Base-by-base conservation (phyloP, 2,113 vertebrate species). In the Polyodon spathula region DNA sequence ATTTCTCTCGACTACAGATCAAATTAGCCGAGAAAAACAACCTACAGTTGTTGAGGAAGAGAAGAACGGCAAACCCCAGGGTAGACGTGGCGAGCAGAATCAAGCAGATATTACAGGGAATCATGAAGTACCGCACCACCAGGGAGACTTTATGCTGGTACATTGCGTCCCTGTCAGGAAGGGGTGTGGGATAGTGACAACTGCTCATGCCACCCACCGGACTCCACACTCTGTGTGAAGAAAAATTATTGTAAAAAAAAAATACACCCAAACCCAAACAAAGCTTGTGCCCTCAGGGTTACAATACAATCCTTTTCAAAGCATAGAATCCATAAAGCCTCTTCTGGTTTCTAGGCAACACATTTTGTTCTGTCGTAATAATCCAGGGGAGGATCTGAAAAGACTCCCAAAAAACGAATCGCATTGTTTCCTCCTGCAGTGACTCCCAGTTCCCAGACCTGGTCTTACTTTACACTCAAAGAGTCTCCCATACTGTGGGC, bases 1-100 rank as follows among this genome's bases (percentile, higher is more conserved):
- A 27, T 27, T 27, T 27, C 27, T 27, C 27, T 7, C 8, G 16
- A 14, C 38, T 12, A 62, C 52, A 56, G n/a, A 56, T 12, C 6
- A 9, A 16, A 56, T 16, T 17, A 10, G 40, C 4, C 1, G 6
- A 17, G 14, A 39, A 16, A 6, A 14, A 12, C 46, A 80, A 97
- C 95, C 60, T 97, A 98, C 95, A 97, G 80, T 92, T 95, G 76
- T 92, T 95, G 84, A 98, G 94, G 84, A 97, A 97, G 59, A 98
- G 93, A 44, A 97, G 89, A 56, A 93, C 92, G 0, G 95, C 94
- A 27, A 96, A 92, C 59, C 92, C 94, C 74, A 97, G 86, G 0
- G 93, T 97, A 5, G 92, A 91, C 0, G 86, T 90, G 71, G 95
- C 95, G 86, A 97, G 78, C 67, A 98, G 91, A 79, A 98, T 97